A percentile compares a stretch with the other conserved stretches of the same genome.
phyloP scores from a whole-genome alignment of 2,888 invertebrate genomes.

The Cryptops parisi region DNA sequence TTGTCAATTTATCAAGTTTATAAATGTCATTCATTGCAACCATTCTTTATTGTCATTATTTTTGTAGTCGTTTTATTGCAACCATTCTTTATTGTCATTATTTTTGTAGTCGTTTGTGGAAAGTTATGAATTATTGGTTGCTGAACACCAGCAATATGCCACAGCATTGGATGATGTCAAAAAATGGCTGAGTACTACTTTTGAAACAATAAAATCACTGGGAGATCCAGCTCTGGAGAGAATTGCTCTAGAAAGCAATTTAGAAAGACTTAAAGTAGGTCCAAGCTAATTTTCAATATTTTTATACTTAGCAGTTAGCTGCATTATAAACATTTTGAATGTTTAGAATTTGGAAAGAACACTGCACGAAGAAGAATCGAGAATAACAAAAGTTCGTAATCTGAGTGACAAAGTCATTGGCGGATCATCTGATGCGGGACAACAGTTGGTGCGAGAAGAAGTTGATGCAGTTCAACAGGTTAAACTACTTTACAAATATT shows the following conservation, averaged over 20 bases:
- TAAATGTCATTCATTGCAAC: not conserved
- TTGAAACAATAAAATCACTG: constrained; percentile 63
- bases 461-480: constrained; percentile 77
- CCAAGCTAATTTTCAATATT: no score
- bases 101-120: constrained; percentile 52
- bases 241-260: constrained; percentile 68
- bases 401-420: constrained; percentile 83
- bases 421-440: constrained; percentile 66
- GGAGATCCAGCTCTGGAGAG: constrained; percentile 69
- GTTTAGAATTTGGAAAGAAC: constrained; percentile 53
- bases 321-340: no score
- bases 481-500: no score
- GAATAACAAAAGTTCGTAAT: constrained; percentile 61
- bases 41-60: not conserved
- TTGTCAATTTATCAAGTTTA: no score
- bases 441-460: constrained; percentile 69
- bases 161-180: constrained; percentile 72
- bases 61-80: not conserved
- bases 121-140: constrained; percentile 72
- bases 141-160: constrained; percentile 74
- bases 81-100: not conserved
- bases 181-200: constrained; percentile 73
- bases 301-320: no score
- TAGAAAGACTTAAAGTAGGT: constrained; percentile 57
- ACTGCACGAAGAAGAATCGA: constrained; percentile 69